Conservation (phyloP, 2,113 vertebrate genomes). For the Chloropsis hardwickii region DNA sequence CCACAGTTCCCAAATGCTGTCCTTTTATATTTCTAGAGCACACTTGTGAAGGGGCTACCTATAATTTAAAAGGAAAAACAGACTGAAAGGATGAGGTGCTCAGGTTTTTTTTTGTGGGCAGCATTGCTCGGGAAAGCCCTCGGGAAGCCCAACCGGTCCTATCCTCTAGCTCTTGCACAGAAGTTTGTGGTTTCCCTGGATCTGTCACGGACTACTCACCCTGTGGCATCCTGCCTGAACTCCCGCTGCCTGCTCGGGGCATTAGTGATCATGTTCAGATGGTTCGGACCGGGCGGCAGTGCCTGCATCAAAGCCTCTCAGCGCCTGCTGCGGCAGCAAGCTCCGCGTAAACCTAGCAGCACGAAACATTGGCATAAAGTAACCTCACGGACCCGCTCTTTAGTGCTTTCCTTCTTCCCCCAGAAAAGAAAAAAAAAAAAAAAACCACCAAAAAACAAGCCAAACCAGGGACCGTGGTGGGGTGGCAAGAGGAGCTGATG, state of each 20-base stretch:
- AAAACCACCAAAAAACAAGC: too few relatives aligned
- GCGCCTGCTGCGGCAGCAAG: background rate
- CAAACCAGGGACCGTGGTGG: background rate
- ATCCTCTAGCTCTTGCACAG: too few relatives aligned
- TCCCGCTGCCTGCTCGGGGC: background rate
- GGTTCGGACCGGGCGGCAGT: fast-evolving
- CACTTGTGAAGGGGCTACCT: background rate
- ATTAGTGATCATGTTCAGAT: fast-evolving
- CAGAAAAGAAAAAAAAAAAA: background rate
- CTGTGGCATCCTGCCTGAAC: background rate
- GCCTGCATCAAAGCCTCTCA: background rate
- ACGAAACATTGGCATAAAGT: background rate
- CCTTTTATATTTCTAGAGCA: fast-evolving
- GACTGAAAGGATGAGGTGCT: background rate
- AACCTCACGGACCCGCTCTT: background rate
- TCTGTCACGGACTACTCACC: background rate
- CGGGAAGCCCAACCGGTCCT: background rate
- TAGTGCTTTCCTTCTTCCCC: background rate
- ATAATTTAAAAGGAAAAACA: background rate
- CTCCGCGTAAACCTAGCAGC: background rate
- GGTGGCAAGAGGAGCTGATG: background rate
- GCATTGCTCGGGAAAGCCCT: background rate
- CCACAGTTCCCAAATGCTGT: background rate
- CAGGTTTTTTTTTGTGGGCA: fast-evolving
- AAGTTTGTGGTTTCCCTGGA: background rate